Base-by-base conservation (phyloP, 2,113 vertebrate genomes). In the Gadus chalcogrammus region DNA sequence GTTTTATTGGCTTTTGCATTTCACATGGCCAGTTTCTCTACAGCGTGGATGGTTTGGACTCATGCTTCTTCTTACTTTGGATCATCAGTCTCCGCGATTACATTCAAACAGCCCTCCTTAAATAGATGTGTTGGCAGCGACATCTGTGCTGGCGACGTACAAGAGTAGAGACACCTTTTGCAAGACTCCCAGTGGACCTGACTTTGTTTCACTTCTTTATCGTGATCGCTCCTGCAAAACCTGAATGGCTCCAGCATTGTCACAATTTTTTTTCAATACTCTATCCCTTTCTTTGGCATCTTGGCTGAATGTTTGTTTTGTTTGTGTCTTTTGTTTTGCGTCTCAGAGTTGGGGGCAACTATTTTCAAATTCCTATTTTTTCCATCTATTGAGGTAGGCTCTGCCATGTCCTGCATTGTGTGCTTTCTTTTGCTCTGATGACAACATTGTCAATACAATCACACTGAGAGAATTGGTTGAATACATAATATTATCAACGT, bases 1-100 rank as follows among this genome's bases (percentile, higher is more conserved):
- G 68, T 77, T 89, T 90, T 80, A 79, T 86, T 81, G 80, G 76
- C 78, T 79, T 76, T 73, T 70, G 72, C 83, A 64, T 74, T 78
- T 86, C 84, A 61, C 70, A 74, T 56, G 63, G 55, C 71, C 68
- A 27, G 80, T 73, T 70, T 71, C 79, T 58, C 59, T 67, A 69
- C 16, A 20, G 73, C 67, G 69, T 22, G 64, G 71, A 78, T 61
- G 55, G 55, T 68, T 70, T 48, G 60, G 71, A 64, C 64, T 15
- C 59, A 71, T 72, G 73, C n/a, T 24, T 9, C n/a, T 17, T 61
- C 31, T 22, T 7, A 60, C 68, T 67, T 69, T 65, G 81, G 78
- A 78, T 63, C 84, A 79, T 81, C 80, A 81, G 70, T 77, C 74
- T 80, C 86, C 79, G 72, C 61, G 68, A 2, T 64, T 66, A 78